Percentiles rank a stretch among this genome's conserved stretches.
phyloP scores from a whole-genome alignment of 2,888 invertebrate genomes.

The Sycophila texana region DNA sequence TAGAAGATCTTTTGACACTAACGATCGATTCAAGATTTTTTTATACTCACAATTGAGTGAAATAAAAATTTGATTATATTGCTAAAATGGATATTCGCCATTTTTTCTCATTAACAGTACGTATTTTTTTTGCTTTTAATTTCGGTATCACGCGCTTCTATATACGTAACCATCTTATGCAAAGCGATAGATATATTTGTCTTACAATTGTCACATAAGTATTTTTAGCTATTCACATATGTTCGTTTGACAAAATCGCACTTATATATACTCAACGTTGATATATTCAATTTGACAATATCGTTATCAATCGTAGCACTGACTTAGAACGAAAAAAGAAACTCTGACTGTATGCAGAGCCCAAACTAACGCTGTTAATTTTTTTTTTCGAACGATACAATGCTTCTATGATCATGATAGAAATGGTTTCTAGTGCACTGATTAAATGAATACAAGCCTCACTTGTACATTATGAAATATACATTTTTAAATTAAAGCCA shows the following conservation, averaged over 20 bases:
- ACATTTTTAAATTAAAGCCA: not conserved
- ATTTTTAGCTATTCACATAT: slow-evolving; percentile 1
- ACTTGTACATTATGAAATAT: not conserved
- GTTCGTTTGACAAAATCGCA: not conserved
- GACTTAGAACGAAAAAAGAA: not conserved
- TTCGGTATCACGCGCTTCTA: too few relatives aligned
- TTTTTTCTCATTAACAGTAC: too few relatives aligned
- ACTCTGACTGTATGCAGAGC: slow-evolving; percentile 11
- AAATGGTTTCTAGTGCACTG: not conserved
- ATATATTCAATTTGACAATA: not conserved
- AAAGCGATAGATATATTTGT: not conserved
- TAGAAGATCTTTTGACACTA: too few relatives aligned
- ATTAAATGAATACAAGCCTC: not conserved
- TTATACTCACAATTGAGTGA: too few relatives aligned
- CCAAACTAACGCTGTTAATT: not conserved
- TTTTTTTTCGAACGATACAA: not conserved
- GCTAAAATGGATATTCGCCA: not conserved
- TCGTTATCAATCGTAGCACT: slow-evolving; percentile 12
- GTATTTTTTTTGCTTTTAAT: too few relatives aligned
- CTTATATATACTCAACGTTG: too few relatives aligned
- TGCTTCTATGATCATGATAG: not conserved
- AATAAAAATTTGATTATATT: too few relatives aligned
- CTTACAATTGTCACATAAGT: slow-evolving; percentile 5
- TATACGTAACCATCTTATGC: not conserved
- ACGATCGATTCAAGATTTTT: too few relatives aligned